A percentile compares a stretch with the other conserved stretches of the same genome.
Evolutionary conservation across 2,888 invertebrate genomes (phyloP).

Genomic region (Venustoraphidia nigricollis): DNA sequence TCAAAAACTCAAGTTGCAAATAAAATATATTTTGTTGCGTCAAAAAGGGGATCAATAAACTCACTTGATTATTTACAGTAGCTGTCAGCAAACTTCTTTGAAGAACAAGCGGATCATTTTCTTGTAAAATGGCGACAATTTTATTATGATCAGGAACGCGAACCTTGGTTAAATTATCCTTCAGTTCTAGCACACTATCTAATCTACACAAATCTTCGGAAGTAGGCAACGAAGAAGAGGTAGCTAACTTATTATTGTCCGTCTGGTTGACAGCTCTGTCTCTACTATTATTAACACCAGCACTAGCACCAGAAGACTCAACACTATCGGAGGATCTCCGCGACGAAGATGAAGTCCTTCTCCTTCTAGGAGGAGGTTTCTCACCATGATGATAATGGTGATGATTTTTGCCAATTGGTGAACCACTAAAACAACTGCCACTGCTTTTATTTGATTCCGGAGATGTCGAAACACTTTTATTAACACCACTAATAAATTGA

Average conservation of each 20-base stretch:
- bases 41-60: slow-evolving; percentile 9
- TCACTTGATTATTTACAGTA: slow-evolving; percentile 73
- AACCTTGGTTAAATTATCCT: slow-evolving; percentile 34
- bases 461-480: slow-evolving; percentile 27
- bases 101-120: slow-evolving; percentile 66
- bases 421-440: neutral
- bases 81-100: slow-evolving; percentile 69
- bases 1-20: too few species aligned
- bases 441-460: slow-evolving; percentile 7
- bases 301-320: slow-evolving; percentile 2
- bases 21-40: neutral
- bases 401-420: neutral
- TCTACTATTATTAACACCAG: slow-evolving; percentile 12
- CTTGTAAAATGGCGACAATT: slow-evolving; percentile 68
- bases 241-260: slow-evolving; percentile 18
- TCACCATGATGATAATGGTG: neutral
- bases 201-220: slow-evolving; percentile 38
- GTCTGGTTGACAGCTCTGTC: slow-evolving; percentile 10
- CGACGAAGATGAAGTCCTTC: slow-evolving; percentile 1
- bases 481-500: slow-evolving; percentile 28
- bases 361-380: slow-evolving; percentile 1
- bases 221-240: neutral
- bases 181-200: slow-evolving; percentile 49
- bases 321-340: slow-evolving; percentile 4
- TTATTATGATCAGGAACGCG: slow-evolving; percentile 55